Evolutionary conservation across 1,140 invertebrate species (phyloP).

Genomic region (Trichonephila clavipes): DNA sequence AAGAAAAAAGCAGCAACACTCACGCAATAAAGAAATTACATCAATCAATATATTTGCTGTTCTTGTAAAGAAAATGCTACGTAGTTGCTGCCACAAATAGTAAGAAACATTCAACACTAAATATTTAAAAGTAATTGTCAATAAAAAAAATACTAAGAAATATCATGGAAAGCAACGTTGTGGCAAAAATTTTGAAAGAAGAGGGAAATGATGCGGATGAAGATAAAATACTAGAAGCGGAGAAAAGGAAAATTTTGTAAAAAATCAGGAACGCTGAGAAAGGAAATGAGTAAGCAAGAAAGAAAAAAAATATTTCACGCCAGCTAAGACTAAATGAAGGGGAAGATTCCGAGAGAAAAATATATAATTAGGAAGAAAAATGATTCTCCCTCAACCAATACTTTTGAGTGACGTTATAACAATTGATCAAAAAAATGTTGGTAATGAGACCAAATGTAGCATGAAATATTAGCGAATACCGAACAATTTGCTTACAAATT

Average conservation of each 20-base stretch:
- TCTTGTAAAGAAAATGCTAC: too few species aligned
- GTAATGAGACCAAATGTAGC: too few species aligned
- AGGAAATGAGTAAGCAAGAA: not conserved
- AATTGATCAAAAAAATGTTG: not conserved
- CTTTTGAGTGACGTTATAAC: not conserved
- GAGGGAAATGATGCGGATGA: not conserved
- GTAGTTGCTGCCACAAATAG: too few species aligned
- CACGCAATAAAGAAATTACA: too few species aligned
- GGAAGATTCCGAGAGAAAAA: not conserved
- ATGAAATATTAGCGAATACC: too few species aligned
- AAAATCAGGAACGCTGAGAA: not conserved
- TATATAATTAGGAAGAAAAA: not conserved
- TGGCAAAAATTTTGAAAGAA: not conserved
- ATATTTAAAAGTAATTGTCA: too few species aligned
- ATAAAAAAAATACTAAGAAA: too few species aligned
- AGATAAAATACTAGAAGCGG: not conserved
- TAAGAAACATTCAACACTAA: too few species aligned
- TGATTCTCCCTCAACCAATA: not conserved
- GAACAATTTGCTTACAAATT: too few species aligned
- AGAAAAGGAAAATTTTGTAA: not conserved
- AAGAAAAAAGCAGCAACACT: too few species aligned
- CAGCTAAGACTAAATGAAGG: not conserved
- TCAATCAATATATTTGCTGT: too few species aligned
- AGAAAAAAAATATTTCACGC: slow-evolving; percentile 6
- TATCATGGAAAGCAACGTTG: not conserved